phyloP scores from a whole-genome alignment of 2,113 vertebrate genomes.

The Brachirus orientalis region DNA sequence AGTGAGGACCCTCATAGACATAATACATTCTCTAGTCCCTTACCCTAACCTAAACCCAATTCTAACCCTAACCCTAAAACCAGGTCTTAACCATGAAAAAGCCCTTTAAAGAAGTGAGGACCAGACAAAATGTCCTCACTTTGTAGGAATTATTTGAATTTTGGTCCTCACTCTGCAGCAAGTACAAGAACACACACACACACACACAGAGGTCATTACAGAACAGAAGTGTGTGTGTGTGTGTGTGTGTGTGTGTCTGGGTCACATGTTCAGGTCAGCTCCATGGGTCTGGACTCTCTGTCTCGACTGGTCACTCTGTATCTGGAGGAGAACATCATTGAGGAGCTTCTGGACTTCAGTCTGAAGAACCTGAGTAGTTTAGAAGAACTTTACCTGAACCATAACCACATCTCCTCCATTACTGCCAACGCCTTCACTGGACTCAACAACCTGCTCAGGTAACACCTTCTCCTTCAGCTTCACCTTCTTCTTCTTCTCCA shows the following conservation, averaged over 20 bases:
- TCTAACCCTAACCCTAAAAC: too few relatives aligned
- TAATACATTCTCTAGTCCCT: too few relatives aligned
- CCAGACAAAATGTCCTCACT: too few relatives aligned
- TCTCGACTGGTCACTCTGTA: conserved; percentile 84
- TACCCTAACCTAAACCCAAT: too few relatives aligned
- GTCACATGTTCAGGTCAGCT: conserved; percentile 47
- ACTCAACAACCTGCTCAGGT: conserved; percentile 76
- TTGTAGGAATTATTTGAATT: too few relatives aligned
- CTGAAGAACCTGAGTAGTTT: conserved; percentile 81
- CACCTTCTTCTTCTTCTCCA: background rate
- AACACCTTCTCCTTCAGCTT: background rate
- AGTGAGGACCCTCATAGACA: too few relatives aligned
- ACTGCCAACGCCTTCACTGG: conserved; percentile 82
- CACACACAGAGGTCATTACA: background rate
- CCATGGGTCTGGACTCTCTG: conserved; percentile 78
- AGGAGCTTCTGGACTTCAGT: conserved; percentile 80
- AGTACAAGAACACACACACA: too few relatives aligned
- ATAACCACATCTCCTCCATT: conserved; percentile 84
- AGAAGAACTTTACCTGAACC: conserved; percentile 88
- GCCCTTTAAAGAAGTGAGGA: too few relatives aligned
- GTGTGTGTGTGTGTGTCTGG: too few relatives aligned
- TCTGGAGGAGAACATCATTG: conserved; percentile 85
- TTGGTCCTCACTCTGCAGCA: too few relatives aligned
- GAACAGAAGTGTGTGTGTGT: too few relatives aligned
- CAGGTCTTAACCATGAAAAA: too few relatives aligned